Percentiles rank a stretch among this genome's conserved stretches.
These are phyloP conservation scores for Synergus gifuensis DNA, from an alignment of 2,888 invertebrate genomes.

Conservation along the genomic window DNA sequence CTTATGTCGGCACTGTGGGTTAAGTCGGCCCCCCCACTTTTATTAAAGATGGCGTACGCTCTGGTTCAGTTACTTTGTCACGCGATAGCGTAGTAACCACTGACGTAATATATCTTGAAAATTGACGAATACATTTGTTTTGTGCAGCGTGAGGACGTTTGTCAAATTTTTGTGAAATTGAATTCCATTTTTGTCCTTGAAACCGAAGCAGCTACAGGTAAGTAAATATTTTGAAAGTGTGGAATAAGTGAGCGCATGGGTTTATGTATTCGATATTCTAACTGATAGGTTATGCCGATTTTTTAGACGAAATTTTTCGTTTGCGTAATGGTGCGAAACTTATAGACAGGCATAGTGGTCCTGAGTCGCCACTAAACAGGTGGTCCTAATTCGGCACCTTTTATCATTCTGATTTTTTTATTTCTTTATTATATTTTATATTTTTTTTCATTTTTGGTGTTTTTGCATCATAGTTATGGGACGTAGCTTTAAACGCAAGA, in stretches of 20 bases:
- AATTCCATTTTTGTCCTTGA: neutral
- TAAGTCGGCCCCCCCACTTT: neutral
- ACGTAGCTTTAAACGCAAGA: neutral
- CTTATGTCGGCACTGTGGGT: too few species aligned
- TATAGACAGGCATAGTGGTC: neutral
- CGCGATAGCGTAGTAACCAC: too few species aligned
- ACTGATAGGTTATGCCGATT: constrained; percentile 14
- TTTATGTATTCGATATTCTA: constrained; percentile 2
- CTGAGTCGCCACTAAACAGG: neutral
- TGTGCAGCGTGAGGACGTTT: too few species aligned
- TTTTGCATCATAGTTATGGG: constrained; percentile 20
- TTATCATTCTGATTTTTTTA: neutral
- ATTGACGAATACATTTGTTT: too few species aligned
- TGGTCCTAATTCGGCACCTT: constrained; percentile 29
- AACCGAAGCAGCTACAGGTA: constrained; percentile 14
- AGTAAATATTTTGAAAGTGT: neutral
- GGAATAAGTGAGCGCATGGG: neutral
- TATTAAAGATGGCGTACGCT: neutral
- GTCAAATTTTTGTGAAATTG: too few species aligned
- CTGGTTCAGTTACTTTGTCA: neutral
- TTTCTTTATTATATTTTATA: neutral
- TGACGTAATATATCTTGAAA: too few species aligned
- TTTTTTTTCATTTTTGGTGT: constrained; percentile 1
- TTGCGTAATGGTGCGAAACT: constrained; percentile 3
- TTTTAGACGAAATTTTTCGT: neutral